Conservation (phyloP, 2,797 vertebrate species). For the Coilia nasus region DNA sequence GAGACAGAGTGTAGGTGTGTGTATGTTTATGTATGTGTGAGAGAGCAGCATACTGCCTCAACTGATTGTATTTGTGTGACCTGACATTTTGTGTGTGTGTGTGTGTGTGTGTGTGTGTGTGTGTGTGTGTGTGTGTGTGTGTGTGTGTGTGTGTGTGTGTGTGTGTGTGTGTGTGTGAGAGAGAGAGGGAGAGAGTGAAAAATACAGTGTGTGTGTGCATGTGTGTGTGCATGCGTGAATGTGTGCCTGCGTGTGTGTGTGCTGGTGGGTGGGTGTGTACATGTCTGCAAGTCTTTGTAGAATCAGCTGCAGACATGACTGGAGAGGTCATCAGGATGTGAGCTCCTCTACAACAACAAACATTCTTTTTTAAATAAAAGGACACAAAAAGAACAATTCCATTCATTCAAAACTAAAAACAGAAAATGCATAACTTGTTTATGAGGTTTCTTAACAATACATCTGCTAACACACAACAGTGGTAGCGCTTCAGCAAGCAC, state of each 20-base stretch:
- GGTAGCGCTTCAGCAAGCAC: neutral
- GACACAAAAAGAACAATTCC: neutral
- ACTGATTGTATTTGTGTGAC: neutral
- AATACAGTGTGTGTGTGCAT: slow-evolving; percentile 20
- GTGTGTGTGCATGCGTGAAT: slow-evolving; percentile 26
- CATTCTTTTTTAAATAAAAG: neutral
- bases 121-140: slow-evolving; percentile 3
- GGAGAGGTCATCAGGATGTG: slow-evolving; percentile 41
- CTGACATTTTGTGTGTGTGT: neutral
- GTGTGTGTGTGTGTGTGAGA: neutral
- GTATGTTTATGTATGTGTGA: neutral
- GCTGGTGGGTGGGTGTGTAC: slow-evolving; percentile 26
- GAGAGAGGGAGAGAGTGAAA: slow-evolving; percentile 26
- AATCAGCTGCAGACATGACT: slow-evolving; percentile 60
- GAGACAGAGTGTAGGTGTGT: too few relatives aligned
- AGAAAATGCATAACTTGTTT: neutral
- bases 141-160: slow-evolving; percentile 27
- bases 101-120: slow-evolving; percentile 9
- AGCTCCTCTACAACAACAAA: neutral
- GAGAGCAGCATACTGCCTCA: slow-evolving; percentile 17
- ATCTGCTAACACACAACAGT: neutral
- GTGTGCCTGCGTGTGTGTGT: slow-evolving; percentile 21
- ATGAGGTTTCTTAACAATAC: neutral
- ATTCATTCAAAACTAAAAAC: neutral
- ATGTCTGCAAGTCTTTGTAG: slow-evolving; percentile 46